Percentiles rank a stretch among this genome's conserved stretches.
These are phyloP conservation scores for Corbicula japonica DNA, from an alignment of 2,888 invertebrate genomes.

Conservation along the genomic window DNA sequence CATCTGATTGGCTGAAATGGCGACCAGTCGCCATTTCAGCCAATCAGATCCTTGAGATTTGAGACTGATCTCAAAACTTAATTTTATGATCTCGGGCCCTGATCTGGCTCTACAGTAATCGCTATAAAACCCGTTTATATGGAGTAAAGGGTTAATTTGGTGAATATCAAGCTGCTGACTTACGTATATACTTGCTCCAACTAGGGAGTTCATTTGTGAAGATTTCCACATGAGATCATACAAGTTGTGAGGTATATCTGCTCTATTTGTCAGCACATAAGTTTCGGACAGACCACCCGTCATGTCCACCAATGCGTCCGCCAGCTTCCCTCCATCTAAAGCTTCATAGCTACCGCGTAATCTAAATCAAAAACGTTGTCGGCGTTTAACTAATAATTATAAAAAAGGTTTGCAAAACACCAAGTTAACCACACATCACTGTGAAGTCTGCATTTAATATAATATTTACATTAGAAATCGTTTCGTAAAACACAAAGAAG, in stretches of 20 bases:
- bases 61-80: too few relatives aligned
- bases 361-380: constrained; percentile 61
- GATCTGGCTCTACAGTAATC: too few relatives aligned
- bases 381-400: background rate
- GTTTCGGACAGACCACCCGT: constrained; percentile 84
- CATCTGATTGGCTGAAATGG: too few relatives aligned
- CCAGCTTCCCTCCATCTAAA: constrained; percentile 82
- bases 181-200: constrained; percentile 80
- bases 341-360: constrained; percentile 82
- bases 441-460: background rate
- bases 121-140: too few relatives aligned
- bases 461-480: background rate
- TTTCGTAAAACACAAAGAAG: background rate
- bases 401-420: background rate
- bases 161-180: constrained; percentile 37
- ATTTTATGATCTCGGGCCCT: too few relatives aligned
- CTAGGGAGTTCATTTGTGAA: constrained; percentile 81
- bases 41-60: too few relatives aligned
- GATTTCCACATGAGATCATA: constrained; percentile 78
- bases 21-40: too few relatives aligned
- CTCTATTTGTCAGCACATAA: constrained; percentile 74
- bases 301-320: constrained; percentile 84
- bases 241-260: constrained; percentile 74
- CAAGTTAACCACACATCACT: background rate
- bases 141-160: too few relatives aligned